These are phyloP conservation scores for Pyralis farinalis DNA, from an alignment of 2,888 invertebrate genomes.

Conservation along the genomic window DNA sequence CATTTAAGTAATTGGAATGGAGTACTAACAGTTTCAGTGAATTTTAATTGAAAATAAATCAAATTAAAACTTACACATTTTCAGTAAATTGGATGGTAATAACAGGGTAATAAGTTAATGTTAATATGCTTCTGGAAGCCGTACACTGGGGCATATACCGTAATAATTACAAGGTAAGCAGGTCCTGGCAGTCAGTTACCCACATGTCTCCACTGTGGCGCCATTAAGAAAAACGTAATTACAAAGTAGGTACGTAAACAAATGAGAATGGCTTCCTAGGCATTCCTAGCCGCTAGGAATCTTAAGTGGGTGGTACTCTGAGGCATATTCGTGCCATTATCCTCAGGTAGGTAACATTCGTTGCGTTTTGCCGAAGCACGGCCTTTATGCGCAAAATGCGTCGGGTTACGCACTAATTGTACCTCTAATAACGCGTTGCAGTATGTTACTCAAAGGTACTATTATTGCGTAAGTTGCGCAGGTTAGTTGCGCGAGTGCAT, in stretches of 20 bases:
- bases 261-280: slow-evolving; percentile 46
- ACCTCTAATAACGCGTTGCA: slow-evolving; percentile 19
- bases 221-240: slow-evolving; percentile 53
- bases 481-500: slow-evolving; percentile 8
- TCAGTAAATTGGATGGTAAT: too few species aligned
- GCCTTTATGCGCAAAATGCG: slow-evolving; percentile 21
- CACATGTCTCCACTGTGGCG: slow-evolving; percentile 27
- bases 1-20: too few species aligned
- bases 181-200: slow-evolving; percentile 14
- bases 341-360: slow-evolving; percentile 36
- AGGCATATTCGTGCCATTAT: slow-evolving; percentile 28
- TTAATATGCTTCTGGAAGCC: slow-evolving; percentile 30
- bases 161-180: slow-evolving; percentile 26
- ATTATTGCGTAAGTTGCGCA: slow-evolving; percentile 20
- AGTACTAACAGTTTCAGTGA: too few species aligned
- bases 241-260: slow-evolving; percentile 43
- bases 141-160: slow-evolving; percentile 19
- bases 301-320: slow-evolving; percentile 58
- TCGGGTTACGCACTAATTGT: slow-evolving; percentile 37
- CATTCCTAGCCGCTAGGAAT: slow-evolving; percentile 54
- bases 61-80: too few species aligned
- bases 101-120: not conserved
- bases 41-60: too few species aligned
- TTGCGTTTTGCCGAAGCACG: slow-evolving; percentile 27
- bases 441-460: slow-evolving; percentile 18